phyloP scores from a whole-genome alignment of 2,113 vertebrate genomes.

The Mirounga angustirostris region DNA sequence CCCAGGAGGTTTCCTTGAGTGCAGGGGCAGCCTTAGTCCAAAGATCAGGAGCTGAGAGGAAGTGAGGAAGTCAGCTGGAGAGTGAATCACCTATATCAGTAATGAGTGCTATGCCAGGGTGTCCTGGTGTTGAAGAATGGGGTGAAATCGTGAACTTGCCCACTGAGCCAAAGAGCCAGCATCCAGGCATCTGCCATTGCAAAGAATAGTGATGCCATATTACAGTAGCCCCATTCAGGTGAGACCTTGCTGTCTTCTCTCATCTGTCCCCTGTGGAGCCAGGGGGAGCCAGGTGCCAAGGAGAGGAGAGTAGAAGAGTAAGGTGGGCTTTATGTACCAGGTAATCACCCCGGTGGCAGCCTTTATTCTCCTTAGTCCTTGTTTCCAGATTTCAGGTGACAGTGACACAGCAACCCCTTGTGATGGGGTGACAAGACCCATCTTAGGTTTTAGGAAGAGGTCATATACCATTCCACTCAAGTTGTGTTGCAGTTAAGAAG shows the following conservation, averaged over 20 bases:
- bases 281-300: not conserved
- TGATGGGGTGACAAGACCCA: not conserved
- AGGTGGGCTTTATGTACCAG: not conserved
- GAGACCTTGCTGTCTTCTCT: not conserved
- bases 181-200: not conserved
- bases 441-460: not conserved
- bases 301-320: not conserved
- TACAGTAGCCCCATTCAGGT: too few relatives aligned
- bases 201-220: not conserved
- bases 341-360: not conserved
- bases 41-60: not conserved
- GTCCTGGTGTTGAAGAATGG: not conserved
- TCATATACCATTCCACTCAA: not conserved
- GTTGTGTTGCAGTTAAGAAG: not conserved
- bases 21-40: not conserved
- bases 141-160: not conserved
- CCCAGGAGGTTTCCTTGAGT: not conserved
- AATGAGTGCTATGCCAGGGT: not conserved
- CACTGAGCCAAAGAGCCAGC: not conserved
- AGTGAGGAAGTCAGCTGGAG: not conserved
- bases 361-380: not conserved
- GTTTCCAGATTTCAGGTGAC: not conserved
- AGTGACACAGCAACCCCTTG: not conserved
- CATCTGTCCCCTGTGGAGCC: not conserved
- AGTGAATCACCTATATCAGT: not conserved